Base-by-base conservation (phyloP, 2,113 vertebrate genomes). In the Myxocyprinus asiaticus region DNA sequence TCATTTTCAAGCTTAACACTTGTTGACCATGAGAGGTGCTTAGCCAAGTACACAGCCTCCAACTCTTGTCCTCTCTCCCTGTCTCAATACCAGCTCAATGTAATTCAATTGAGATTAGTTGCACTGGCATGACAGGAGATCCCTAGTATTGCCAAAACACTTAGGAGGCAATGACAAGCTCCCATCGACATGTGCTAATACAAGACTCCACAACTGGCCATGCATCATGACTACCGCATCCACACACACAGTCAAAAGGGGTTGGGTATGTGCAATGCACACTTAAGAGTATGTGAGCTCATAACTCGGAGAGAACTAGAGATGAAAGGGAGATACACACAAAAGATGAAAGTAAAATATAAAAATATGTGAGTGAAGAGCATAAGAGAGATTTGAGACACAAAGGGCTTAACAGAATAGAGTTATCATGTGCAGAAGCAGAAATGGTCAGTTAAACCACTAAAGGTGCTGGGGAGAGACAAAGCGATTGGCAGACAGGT, bases 41-140 rank as follows among this genome's bases (percentile, higher is more conserved):
- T 84, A 78, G 84, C 80, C 66, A 70, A 81, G 84, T 84, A 82
- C 82, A 81, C 78, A 82, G 5, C 78, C 22, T 33, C 22, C 22
- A 33, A 33, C 22, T 33, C 22, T 33, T 33, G 22, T 33, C 22
- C 22, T 33, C 86, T 86, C 85, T 84, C 82, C 76, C 83, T 77
- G 76, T 91, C 88, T 90, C 88, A 87, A 85, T 86, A 88, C 78
- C 83, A 89, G 85, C 89, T 89, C 88, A 89, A 80, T 91, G 86
- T 91, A 90, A 92, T 91, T 92, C 89, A 44, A 92, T 91, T 92
- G 89, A 89, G 88, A 92, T 92, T 89, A 92, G 88, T 88, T 83
- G 88, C 88, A 87, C 85, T 90, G 87, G 89, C 90, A 90, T 92
- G 89, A 92, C 89, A 90, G 90, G 87, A 90, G 89, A 90, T 90